Evolutionary conservation across 2,797 vertebrate genomes (phyloP).

Genomic region (Neostethus bicornis): DNA sequence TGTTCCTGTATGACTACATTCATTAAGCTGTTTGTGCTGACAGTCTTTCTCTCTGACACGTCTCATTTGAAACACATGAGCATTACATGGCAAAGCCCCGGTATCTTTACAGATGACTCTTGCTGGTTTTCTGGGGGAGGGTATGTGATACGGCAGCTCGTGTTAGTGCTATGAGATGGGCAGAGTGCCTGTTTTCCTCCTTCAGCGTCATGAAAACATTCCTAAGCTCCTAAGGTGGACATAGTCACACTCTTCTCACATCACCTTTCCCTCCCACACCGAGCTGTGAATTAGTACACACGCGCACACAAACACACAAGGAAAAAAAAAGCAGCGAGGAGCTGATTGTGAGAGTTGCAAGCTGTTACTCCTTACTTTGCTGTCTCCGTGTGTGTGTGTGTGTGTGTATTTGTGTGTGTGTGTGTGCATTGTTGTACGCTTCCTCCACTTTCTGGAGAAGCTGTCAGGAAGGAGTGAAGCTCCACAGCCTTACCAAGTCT

Average conservation of each 20-base stretch:
- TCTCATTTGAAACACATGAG: slow-evolving; percentile 23
- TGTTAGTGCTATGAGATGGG: slow-evolving; percentile 22
- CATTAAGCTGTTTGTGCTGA: slow-evolving; percentile 42
- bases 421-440: slow-evolving; percentile 28
- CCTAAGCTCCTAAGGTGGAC: slow-evolving; percentile 54
- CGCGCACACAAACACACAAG: slow-evolving; percentile 15
- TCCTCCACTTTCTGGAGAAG: slow-evolving; percentile 17
- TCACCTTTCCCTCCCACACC: slow-evolving; percentile 38
- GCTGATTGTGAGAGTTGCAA: slow-evolving; percentile 65
- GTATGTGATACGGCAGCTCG: slow-evolving; percentile 1
- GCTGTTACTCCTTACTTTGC: slow-evolving; percentile 52
- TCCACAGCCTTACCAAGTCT: slow-evolving; percentile 16
- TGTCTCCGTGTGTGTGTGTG: slow-evolving; percentile 39
- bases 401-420: too few species aligned
- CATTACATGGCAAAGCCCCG: slow-evolving; percentile 25
- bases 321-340: slow-evolving; percentile 36
- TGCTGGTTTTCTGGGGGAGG: slow-evolving; percentile 35
- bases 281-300: slow-evolving; percentile 32
- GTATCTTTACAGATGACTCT: slow-evolving; percentile 41
- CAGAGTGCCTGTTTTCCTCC: slow-evolving; percentile 50
- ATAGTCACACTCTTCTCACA: slow-evolving; percentile 56
- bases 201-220: slow-evolving; percentile 71
- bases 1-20: slow-evolving; percentile 10
- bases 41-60: slow-evolving; percentile 44
- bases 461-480: slow-evolving; percentile 28